Conservation (phyloP, 2,113 vertebrate species). For the Ellobius talpinus region DNA sequence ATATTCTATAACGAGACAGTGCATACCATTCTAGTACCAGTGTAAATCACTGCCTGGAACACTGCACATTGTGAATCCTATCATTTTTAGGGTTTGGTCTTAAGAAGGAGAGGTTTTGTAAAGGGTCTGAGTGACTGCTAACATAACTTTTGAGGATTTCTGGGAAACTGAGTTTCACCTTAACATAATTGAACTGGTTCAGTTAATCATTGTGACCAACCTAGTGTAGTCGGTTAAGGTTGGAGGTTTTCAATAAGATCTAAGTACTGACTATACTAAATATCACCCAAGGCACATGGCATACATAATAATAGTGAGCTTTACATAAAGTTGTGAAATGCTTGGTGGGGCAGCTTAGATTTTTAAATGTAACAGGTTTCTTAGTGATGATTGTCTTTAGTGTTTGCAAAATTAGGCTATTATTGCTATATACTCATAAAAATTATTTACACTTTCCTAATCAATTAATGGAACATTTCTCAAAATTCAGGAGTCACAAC, state of each 20-base stretch:
- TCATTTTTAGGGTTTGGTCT: not conserved
- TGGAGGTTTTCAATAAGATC: not conserved
- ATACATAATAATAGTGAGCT: not conserved
- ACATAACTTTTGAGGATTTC: not conserved
- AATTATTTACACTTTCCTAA: not conserved
- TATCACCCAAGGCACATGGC: not conserved
- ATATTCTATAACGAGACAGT: not conserved
- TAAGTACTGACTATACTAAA: not conserved
- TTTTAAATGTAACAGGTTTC: not conserved
- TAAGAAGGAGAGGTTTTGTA: not conserved
- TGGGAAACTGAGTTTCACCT: not conserved
- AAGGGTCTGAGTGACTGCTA: not conserved
- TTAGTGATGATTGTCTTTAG: not conserved
- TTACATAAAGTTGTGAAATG: not conserved
- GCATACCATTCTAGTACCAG: not conserved
- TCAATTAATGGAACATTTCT: not conserved
- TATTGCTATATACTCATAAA: not conserved
- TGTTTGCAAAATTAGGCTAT: not conserved
- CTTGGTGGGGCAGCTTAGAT: not conserved
- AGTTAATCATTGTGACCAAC: not conserved
- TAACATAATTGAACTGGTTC: not conserved
- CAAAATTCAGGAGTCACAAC: not conserved
- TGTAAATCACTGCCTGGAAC: no score
- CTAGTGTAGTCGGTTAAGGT: not conserved
- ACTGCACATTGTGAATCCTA: not conserved